Percentiles rank a stretch among this genome's conserved stretches.
phyloP scores from a whole-genome alignment of 2,113 vertebrate genomes.

The Canis aureus region DNA sequence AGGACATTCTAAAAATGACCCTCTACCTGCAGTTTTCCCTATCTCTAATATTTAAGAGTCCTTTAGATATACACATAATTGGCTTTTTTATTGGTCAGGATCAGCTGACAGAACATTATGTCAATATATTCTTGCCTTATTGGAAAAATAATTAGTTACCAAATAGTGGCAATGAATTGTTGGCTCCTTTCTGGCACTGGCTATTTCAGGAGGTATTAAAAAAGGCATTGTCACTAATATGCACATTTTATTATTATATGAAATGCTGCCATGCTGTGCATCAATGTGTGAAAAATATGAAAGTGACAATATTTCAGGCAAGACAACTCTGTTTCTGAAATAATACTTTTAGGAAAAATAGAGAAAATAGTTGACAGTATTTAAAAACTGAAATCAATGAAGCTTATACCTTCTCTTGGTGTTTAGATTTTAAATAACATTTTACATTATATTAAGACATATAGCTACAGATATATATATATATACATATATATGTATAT shows the following conservation, averaged over 20 bases:
- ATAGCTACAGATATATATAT: neutral
- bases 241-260: neutral
- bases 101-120: neutral
- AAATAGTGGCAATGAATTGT: neutral
- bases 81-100: neutral
- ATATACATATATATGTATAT: neutral
- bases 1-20: neutral
- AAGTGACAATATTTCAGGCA: neutral
- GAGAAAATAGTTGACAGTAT: neutral
- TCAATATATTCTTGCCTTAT: neutral
- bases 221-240: conserved; percentile 18
- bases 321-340: neutral
- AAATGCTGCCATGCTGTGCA: neutral
- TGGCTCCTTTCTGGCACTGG: neutral
- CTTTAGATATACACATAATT: neutral
- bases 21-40: neutral
- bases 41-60: neutral
- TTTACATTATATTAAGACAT: neutral
- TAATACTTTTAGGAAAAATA: neutral
- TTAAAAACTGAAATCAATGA: neutral
- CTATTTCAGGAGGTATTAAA: neutral
- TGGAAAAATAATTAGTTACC: neutral
- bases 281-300: neutral
- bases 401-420: neutral
- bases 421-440: neutral